Base-by-base conservation (phyloP, 1,140 invertebrate species). In the Aleiodes sp. region DNA sequence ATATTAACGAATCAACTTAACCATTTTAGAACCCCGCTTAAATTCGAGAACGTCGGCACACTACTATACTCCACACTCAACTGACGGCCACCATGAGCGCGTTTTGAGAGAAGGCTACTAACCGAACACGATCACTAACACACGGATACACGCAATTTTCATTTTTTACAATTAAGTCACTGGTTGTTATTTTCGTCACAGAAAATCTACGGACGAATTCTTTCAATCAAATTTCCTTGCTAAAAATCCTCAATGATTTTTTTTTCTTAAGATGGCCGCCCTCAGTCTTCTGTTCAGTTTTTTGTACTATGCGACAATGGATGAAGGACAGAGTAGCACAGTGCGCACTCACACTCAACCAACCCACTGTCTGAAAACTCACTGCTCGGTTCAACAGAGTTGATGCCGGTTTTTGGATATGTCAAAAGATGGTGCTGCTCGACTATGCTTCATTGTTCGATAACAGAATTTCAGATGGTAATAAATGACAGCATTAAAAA, bases 221-320 rank as follows among this genome's bases (percentile, higher is more conserved):
- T 33, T 67, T 19, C 3, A n/a, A n/a, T n/a, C n/a, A n/a, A n/a
- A n/a, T n/a, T n/a, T n/a, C n/a, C n/a, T n/a, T n/a, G n/a, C n/a
- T n/a, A n/a, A n/a, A n/a, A n/a, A n/a, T n/a, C n/a, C n/a, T n/a
- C n/a, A 31, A 14, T 64, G 19, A 60, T 52, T 57, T 57, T 37
- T 62, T 52, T 73, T 80, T 65, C 71, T 78, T 80, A 84, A 83
- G 82, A 84, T 84, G 82, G 81, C 82, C 78, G 78, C 78, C 75
- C 76, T 69, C 68, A 46, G 59, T 61, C 35, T 35, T 62, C 35
- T 37, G 19, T 65, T 57, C 65, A 70, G 75, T 73, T 76, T 78
- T 80, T 78, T 74, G 75, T 73, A 71, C 72, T 76, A 69, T 75
- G 78, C 74, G 80, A 79, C 77, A 77, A 76, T 73, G 73, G 70